Evolutionary conservation across 1,140 invertebrate genomes (phyloP).

Genomic region (Spodoptera litura): DNA sequence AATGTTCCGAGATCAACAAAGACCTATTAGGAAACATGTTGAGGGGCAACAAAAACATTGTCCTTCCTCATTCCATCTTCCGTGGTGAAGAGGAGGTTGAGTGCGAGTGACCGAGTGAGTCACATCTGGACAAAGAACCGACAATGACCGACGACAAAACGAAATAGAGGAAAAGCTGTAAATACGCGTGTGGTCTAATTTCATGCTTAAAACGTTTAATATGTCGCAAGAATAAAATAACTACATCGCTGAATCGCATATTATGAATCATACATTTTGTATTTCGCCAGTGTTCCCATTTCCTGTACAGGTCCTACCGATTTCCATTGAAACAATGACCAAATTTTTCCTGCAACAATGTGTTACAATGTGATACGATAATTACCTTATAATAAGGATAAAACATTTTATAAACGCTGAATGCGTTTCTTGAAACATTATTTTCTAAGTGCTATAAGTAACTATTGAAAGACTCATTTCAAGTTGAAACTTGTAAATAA

Average conservation of each 20-base stretch:
- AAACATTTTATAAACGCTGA: too few species aligned
- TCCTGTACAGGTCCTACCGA: background rate
- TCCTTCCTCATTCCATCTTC: constrained; percentile 68
- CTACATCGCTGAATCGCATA: background rate
- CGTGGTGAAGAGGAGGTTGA: constrained; percentile 46
- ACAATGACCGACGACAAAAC: constrained; percentile 62
- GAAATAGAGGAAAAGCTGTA: constrained; percentile 61
- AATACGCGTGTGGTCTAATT: constrained; percentile 60
- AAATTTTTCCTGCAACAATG: too few species aligned
- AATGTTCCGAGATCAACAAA: constrained; percentile 60
- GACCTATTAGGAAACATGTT: constrained; percentile 66
- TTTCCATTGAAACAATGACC: too few species aligned
- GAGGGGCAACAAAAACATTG: constrained; percentile 56
- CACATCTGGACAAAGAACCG: constrained; percentile 65
- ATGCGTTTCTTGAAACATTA: too few species aligned
- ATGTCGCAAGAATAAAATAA: constrained; percentile 28
- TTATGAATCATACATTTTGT: constrained; percentile 3
- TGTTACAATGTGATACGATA: too few species aligned
- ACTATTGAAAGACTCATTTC: too few species aligned
- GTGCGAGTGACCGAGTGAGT: constrained; percentile 59
- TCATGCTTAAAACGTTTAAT: constrained; percentile 46
- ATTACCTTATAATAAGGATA: too few species aligned
- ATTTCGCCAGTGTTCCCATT: constrained; percentile 5
- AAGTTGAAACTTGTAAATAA: too few species aligned
- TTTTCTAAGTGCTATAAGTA: too few species aligned